Percentiles rank a stretch among this genome's conserved stretches.
These are phyloP conservation scores for Peromyscus leucopus DNA, from an alignment of 2,113 vertebrate species.

Conservation along the genomic window DNA sequence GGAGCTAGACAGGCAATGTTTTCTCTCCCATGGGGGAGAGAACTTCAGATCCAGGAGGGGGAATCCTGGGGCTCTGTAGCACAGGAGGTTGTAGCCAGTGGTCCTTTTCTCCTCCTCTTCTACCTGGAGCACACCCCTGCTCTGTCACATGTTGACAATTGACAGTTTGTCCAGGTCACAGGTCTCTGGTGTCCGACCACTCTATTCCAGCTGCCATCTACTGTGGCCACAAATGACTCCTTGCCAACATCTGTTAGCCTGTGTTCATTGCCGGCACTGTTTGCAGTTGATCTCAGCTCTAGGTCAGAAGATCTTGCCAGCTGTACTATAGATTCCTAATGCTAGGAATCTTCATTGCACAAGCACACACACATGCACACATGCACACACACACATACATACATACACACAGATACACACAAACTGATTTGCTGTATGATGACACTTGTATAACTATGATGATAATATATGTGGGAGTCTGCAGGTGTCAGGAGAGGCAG, in stretches of 20 bases:
- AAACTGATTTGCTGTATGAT: neutral
- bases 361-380: neutral
- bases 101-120: neutral
- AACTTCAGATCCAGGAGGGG: neutral
- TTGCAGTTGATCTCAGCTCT: neutral
- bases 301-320: neutral
- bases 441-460: neutral
- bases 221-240: neutral
- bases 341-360: neutral
- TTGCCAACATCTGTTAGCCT: neutral
- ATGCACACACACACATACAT: neutral
- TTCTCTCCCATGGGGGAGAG: neutral
- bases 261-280: neutral
- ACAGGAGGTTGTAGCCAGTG: neutral
- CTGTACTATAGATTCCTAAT: neutral
- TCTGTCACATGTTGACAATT: neutral
- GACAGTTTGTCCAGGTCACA: neutral
- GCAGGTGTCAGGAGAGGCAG: neutral
- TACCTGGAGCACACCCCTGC: neutral
- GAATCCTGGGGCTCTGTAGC: neutral
- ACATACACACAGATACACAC: no score
- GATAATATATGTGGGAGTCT: neutral
- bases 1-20: neutral
- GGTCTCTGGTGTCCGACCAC: neutral
- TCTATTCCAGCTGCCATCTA: neutral